phyloP scores from a whole-genome alignment of 2,797 vertebrate species.

The Mormyrus proboscirostris region DNA sequence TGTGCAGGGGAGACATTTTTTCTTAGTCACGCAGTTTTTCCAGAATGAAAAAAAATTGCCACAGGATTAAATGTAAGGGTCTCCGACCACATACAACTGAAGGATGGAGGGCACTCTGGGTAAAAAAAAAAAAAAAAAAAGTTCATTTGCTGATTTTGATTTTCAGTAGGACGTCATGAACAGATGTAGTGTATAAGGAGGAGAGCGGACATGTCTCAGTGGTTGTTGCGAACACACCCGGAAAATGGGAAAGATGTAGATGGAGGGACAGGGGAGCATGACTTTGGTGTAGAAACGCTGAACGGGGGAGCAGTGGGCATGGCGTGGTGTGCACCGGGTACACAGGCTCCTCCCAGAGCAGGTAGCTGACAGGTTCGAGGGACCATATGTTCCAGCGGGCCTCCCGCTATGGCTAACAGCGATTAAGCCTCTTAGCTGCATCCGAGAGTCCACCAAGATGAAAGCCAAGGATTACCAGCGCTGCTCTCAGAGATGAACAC shows the following conservation, averaged over 20 bases:
- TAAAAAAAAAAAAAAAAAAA: background rate
- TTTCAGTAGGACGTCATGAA: background rate
- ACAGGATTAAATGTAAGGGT: background rate
- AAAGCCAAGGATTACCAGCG: constrained; percentile 58
- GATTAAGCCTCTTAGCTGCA: constrained; percentile 51
- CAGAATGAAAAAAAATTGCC: background rate
- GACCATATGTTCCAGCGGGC: constrained; percentile 51
- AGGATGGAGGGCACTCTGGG: background rate
- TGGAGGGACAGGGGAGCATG: background rate
- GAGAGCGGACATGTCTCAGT: background rate
- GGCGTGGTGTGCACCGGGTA: background rate
- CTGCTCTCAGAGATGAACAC: constrained; percentile 44
- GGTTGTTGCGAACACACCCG: background rate
- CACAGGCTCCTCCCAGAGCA: constrained; percentile 38
- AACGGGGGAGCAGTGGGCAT: background rate
- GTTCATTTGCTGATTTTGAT: background rate
- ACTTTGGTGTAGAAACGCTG: constrained; percentile 3
- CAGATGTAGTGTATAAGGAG: background rate
- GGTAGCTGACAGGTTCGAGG: constrained; percentile 41
- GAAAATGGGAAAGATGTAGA: background rate
- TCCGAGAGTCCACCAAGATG: constrained; percentile 56
- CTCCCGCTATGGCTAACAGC: constrained; percentile 47
- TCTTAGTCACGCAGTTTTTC: background rate
- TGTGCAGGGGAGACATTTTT: background rate
- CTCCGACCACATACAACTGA: background rate